phyloP scores from a whole-genome alignment of 1,140 invertebrate genomes.

The Leucophenga varia region DNA sequence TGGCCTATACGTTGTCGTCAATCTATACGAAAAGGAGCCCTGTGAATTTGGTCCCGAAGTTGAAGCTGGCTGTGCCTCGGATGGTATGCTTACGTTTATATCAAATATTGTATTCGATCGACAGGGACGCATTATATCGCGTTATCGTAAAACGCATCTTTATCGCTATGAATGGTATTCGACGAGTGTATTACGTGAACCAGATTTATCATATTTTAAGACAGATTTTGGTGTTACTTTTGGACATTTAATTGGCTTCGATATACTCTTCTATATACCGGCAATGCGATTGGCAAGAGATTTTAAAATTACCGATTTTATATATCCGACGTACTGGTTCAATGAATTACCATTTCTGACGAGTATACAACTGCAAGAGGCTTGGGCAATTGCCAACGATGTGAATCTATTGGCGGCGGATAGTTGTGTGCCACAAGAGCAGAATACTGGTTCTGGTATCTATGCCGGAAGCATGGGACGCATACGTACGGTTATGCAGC shows the following conservation, averaged over 20 bases:
- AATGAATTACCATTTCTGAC: conserved; percentile 70
- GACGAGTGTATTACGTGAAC: conserved; percentile 12
- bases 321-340: conserved; percentile 74
- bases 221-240: conserved; percentile 76
- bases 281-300: conserved; percentile 43
- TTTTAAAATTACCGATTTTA: conserved; percentile 65
- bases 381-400: conserved; percentile 59
- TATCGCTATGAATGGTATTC: conserved; percentile 55
- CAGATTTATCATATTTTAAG: conserved; percentile 56
- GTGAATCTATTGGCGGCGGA: conserved; percentile 61
- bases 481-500: conserved; percentile 28
- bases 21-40: conserved; percentile 38
- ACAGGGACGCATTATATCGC: conserved; percentile 59
- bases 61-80: conserved; percentile 23
- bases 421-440: conserved; percentile 40
- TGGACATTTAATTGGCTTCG: conserved; percentile 74
- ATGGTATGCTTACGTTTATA: conserved; percentile 58
- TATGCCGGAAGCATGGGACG: conserved; percentile 54
- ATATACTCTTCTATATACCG: conserved; percentile 71
- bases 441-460: conserved; percentile 57
- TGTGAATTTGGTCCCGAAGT: conserved; percentile 17
- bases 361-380: conserved; percentile 58
- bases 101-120: conserved; percentile 73
- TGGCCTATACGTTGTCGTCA: conserved; percentile 37
- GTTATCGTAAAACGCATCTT: conserved; percentile 74